phyloP scores from a whole-genome alignment of 2,888 invertebrate genomes.

The Heliconius sara region DNA sequence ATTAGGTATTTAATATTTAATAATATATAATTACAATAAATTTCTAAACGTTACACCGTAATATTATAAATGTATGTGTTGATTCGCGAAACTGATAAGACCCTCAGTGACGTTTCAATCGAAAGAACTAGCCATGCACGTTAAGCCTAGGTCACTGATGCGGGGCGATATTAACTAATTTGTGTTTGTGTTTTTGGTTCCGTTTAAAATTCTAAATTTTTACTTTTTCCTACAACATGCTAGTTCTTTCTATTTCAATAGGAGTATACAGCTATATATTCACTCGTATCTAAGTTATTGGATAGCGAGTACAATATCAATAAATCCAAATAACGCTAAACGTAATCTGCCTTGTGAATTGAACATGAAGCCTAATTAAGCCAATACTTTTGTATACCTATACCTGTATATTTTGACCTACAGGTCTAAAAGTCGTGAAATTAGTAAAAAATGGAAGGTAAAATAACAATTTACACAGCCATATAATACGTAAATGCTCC shows the following conservation, averaged over 20 bases:
- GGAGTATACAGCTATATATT: slow-evolving; percentile 36
- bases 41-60: slow-evolving; percentile 78
- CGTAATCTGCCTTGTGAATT: slow-evolving; percentile 36
- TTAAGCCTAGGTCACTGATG: slow-evolving; percentile 32
- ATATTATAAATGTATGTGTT: slow-evolving; percentile 74
- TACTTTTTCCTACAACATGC: slow-evolving; percentile 42
- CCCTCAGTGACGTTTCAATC: slow-evolving; percentile 33
- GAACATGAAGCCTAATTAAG: slow-evolving; percentile 28
- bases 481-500: slow-evolving; percentile 46
- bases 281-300: slow-evolving; percentile 41
- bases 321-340: slow-evolving; percentile 39
- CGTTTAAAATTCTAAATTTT: slow-evolving; percentile 45
- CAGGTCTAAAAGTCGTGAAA: slow-evolving; percentile 13
- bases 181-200: slow-evolving; percentile 46
- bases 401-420: slow-evolving; percentile 35
- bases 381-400: slow-evolving; percentile 28
- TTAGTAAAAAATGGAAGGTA: slow-evolving; percentile 19
- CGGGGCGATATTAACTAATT: slow-evolving; percentile 38
- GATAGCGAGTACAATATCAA: slow-evolving; percentile 40
- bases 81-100: slow-evolving; percentile 40
- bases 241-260: slow-evolving; percentile 47
- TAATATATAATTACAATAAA: slow-evolving; percentile 70
- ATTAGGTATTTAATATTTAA: slow-evolving; percentile 61
- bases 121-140: slow-evolving; percentile 47
- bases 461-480: slow-evolving; percentile 46